Percentiles rank a stretch among this genome's conserved stretches.
phyloP scores from a whole-genome alignment of 2,888 invertebrate species.

The Ferdinandea cuprea region DNA sequence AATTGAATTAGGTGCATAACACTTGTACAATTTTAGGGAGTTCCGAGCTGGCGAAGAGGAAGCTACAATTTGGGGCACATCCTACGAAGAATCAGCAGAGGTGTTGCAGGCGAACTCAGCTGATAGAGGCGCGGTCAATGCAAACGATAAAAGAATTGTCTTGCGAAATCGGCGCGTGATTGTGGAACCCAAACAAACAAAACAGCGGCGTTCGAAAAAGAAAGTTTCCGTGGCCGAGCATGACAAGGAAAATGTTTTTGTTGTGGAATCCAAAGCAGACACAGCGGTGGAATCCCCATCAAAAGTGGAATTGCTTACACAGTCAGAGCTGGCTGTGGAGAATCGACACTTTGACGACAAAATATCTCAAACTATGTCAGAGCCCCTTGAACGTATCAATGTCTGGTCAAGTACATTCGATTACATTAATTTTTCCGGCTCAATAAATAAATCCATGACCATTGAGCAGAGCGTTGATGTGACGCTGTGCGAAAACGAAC shows the following conservation, averaged over 20 bases:
- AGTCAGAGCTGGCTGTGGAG: neutral
- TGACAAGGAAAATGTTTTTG: conserved; percentile 61
- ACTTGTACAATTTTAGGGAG: conserved; percentile 59
- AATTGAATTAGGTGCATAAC: neutral
- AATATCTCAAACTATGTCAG: conserved; percentile 1
- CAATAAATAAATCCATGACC: conserved; percentile 33
- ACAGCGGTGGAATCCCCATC: neutral
- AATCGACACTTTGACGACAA: neutral
- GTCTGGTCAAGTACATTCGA: conserved; percentile 60
- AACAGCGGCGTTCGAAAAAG: conserved; percentile 42
- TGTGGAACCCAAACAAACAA: conserved; percentile 7
- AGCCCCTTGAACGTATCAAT: conserved; percentile 11
- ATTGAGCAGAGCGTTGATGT: conserved; percentile 64
- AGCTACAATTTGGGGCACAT: conserved; percentile 75
- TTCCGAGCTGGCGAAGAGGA: conserved; percentile 71
- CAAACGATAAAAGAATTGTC: conserved; percentile 52
- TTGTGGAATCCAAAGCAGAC: neutral
- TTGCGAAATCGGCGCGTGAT: conserved; percentile 47
- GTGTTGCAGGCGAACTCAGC: conserved; percentile 24
- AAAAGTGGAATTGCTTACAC: neutral
- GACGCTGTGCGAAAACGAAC: conserved; percentile 48
- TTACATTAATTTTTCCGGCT: conserved; percentile 55
- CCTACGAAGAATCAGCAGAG: conserved; percentile 74
- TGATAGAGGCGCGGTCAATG: conserved; percentile 49
- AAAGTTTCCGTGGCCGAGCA: conserved; percentile 40